Evolutionary conservation across 2,888 invertebrate genomes (phyloP).

Genomic region (Aporophyla lueneburgensis): DNA sequence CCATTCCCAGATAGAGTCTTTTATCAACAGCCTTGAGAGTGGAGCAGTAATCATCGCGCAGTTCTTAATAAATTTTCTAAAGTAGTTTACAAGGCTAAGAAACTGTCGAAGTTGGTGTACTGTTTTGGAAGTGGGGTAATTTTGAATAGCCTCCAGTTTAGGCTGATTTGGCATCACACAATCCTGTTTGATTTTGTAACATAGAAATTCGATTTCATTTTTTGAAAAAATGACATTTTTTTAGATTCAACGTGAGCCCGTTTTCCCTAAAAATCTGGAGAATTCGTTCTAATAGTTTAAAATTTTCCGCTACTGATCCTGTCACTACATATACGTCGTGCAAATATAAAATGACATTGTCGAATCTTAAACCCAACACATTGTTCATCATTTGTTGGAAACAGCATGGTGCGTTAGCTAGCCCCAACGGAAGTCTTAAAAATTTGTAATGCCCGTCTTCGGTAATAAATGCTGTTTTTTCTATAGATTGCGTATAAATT

Average conservation of each 20-base stretch:
- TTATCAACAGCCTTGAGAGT: neutral
- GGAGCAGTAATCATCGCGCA: neutral
- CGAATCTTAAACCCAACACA: neutral
- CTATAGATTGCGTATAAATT: too few relatives aligned
- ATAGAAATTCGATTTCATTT: neutral
- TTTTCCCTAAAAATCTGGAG: neutral
- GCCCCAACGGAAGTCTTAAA: neutral
- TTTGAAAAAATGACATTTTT: conserved; percentile 8
- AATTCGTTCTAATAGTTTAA: neutral
- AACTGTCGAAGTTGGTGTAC: too few relatives aligned
- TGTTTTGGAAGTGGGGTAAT: too few relatives aligned
- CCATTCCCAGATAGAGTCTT: neutral
- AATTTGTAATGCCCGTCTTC: too few relatives aligned
- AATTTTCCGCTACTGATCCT: neutral
- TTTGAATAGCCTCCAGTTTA: neutral
- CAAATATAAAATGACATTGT: neutral
- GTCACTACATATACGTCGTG: neutral
- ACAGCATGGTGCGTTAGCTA: neutral
- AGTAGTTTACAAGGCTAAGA: too few relatives aligned
- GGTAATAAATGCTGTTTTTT: too few relatives aligned
- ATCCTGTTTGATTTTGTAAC: neutral
- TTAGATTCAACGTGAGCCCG: neutral
- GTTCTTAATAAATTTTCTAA: too few relatives aligned
- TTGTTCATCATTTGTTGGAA: neutral
- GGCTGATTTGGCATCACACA: neutral